Evolutionary conservation across 2,888 invertebrate species (phyloP), one percentile per base, ranked within the genome.

Genomic region (Fragum sueziense): DNA sequence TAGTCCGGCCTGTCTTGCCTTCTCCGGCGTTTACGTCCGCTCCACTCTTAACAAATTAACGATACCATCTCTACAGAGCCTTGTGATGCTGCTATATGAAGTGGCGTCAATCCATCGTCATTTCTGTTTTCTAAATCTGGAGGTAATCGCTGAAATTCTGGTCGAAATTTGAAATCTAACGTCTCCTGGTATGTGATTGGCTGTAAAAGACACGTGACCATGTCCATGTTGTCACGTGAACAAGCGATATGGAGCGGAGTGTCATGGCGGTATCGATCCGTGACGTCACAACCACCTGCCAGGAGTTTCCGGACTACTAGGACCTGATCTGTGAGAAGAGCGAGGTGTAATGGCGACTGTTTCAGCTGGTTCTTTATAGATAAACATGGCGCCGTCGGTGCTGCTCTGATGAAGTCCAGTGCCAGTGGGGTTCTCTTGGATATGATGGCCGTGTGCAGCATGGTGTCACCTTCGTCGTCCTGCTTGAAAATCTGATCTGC

Each of bases 401-500:
- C 33, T 17, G 20, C 31, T n/a, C 33, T 27, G 29, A 72, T 77
- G 22, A 29, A 37, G 22, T 62, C 17, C 7, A 59, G 27, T 11
- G 72, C 68, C 20, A 72, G 51, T 1, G 27, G 22, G 0, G 25
- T n/a, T 4, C 37, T 25, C n/a, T 22, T 29, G 25, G 57, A 27
- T 4, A 82, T 79, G 34, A 82, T 74, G 20, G 79, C 82, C 3
- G 54, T 22, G 31, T 82, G 82, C 17, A 82, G 54, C 14, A 57
- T 22, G 7, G 74, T 77, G 47, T 82, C 82, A 1, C 82, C 82
- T 59, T 82, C 82, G 0, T 29, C 17, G 37, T 82, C 82, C 22
- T 74, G 72, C 20, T 22, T 51, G 37, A 33, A 76, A 11, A 80
- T 61, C 14, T 41, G 20, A 27, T 61, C 61, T 61, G 61, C 31